Evolutionary conservation across 2,888 invertebrate species (phyloP), one percentile per base, ranked within the genome.

Genomic region (Nyleta sp.): DNA sequence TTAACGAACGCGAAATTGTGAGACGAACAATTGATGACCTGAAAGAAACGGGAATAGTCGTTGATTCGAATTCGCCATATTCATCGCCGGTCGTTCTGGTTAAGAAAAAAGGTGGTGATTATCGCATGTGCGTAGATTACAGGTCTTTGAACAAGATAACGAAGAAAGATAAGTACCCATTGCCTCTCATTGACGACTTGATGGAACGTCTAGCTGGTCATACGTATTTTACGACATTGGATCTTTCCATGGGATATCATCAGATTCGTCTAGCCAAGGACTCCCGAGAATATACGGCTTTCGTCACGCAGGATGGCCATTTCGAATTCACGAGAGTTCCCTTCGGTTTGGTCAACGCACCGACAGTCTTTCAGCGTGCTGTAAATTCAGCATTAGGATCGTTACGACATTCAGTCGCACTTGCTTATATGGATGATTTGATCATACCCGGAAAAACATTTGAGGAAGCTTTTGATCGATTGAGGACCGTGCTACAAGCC

Each of bases 231-330:
- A 83, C 83, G 6, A 81, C 44, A 7, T 62, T 88, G 13, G 86
- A 88, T 74, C 70, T 88, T 11, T 83, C 81, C 53, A 82, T 82
- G 75, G 86, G 81, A 1, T 88, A 86, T 48, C 78, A 86, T 55
- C 87, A 87, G 42, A 80, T 87, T 11, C 44, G 46, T 13, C 33
- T 88, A 18, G 73, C 81, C 0, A 71, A 83, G 68, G 68, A 81
- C 10, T 85, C 84, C 4, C 70, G 81, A 2, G 80, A 85, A 70
- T 84, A 84, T 35, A 87, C 86, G 2, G 82, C 86, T 0, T 88
- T 89, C 78, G 75, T 84, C 5, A 85, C 84, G 0, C 83, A 81
- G 10, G 53, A 86, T 82, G 22, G 67, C 0, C 59, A 74, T 0
- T 68, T 13, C 11, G 46, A 68, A 11, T 75, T 68, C 10, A 44